phyloP scores from a whole-genome alignment of 2,888 invertebrate species.

The Caradrina kadenii region DNA sequence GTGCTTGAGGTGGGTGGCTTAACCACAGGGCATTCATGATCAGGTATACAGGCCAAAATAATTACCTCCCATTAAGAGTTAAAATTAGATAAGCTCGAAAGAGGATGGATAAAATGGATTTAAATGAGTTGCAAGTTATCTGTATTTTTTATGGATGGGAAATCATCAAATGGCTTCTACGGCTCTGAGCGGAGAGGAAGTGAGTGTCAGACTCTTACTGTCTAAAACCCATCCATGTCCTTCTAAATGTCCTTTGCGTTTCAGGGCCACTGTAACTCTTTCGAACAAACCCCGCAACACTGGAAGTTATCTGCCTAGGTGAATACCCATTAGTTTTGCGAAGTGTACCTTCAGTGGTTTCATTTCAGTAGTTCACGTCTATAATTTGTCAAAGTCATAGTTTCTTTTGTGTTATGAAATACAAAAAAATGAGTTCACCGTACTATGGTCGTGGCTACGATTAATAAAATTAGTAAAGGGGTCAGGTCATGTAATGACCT shows the following conservation, averaged over 20 bases:
- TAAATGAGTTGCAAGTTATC: background rate
- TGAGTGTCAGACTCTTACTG: too few species aligned
- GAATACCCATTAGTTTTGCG: background rate
- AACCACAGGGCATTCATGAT: too few species aligned
- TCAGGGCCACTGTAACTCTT: too few species aligned
- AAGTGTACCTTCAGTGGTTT: constrained; percentile 39
- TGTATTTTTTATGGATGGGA: too few species aligned
- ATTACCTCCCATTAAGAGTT: background rate
- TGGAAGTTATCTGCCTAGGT: background rate
- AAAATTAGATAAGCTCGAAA: too few species aligned
- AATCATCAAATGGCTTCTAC: too few species aligned
- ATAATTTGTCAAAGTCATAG: constrained; percentile 67
- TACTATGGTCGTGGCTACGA: constrained; percentile 55
- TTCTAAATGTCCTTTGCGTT: too few species aligned
- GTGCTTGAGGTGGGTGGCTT: too few species aligned
- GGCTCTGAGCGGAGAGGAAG: too few species aligned
- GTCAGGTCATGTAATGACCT: constrained; percentile 56
- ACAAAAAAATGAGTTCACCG: constrained; percentile 59
- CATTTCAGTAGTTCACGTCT: constrained; percentile 51
- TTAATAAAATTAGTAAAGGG: constrained; percentile 62
- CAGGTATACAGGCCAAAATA: background rate
- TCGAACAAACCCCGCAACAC: too few species aligned
- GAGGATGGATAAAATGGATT: too few species aligned
- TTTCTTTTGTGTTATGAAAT: constrained; percentile 51
- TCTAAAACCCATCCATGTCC: too few species aligned